Base-by-base conservation (phyloP, 92 coral and sea anemone species). In the Porites lobata region DNA sequence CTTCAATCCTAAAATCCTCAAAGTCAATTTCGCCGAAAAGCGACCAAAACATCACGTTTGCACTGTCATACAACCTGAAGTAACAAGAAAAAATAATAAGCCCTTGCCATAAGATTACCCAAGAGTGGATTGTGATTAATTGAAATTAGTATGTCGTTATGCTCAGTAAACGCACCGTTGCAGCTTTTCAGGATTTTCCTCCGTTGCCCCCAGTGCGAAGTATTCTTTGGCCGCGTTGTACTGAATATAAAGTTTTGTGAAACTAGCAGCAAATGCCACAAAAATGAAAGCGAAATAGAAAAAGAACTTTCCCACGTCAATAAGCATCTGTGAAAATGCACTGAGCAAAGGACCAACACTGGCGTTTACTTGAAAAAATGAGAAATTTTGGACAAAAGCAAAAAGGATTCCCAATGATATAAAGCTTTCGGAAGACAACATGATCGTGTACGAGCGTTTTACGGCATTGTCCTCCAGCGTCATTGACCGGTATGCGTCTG, bases 201-300 rank as follows among this genome's bases (percentile, higher is more conserved):
- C 47, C 6, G 0, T 4, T 38, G 6, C 6, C 47, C 47, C 47
- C 47, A 38, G 47, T 4, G 5, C 47, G 47, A 38, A 9, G 24
- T 24, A 4, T 75, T 50, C 26, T 17, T 75, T 18, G 9, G 59
- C 59, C 50, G 59, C 59, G 14, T 9, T 79, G 79, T 88, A 92
- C 78, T 94, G 94, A 19, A 91, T 78, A 76, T 94, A 92, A 8
- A 96, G 89, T 72, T 94, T 96, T 21, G 93, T 91, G 74, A 96
- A 65, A 20, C 96, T 87, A 83, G 92, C 50, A 21, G 84, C 91
- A 69, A 96, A 96, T 14, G 99, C 98, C 58, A 87, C 17, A 65
- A 86, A 96, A 73, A 96, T 82, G 69, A 94, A 86, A 22, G 88
- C 9, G 69, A 96, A 96, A 64, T 94, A 89, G 59, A 92, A 59